Percentiles rank a stretch among this genome's conserved stretches.
phyloP scores from a whole-genome alignment of 1,140 invertebrate species.

The Microplitis demolitor region DNA sequence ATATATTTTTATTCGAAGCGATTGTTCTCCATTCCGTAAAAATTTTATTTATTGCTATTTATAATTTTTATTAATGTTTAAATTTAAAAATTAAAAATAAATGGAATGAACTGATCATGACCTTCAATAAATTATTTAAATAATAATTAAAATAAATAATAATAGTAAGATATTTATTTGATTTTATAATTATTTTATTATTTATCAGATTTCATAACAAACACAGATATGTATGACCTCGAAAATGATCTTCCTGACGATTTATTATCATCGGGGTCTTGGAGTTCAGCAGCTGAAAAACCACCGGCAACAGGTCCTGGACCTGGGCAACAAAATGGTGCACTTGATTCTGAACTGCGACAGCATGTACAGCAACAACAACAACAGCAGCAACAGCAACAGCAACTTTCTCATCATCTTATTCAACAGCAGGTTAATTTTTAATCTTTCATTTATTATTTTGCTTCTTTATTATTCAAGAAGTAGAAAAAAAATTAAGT shows the following conservation, averaged over 20 bases:
- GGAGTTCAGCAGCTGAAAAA: constrained; percentile 70
- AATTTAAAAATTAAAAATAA: neutral
- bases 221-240: constrained; percentile 82
- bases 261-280: constrained; percentile 74
- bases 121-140: neutral
- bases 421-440: constrained; percentile 64
- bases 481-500: too few species aligned
- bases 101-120: neutral
- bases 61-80: neutral
- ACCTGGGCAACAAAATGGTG: constrained; percentile 75
- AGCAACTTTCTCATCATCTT: constrained; percentile 70
- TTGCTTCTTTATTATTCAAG: too few species aligned
- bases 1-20: neutral
- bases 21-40: neutral
- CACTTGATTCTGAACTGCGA: constrained; percentile 63
- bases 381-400: constrained; percentile 60
- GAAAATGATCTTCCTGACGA: constrained; percentile 94
- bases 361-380: constrained; percentile 60
- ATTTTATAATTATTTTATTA: constrained; percentile 24
- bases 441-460: neutral
- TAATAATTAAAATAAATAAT: neutral
- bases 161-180: neutral
- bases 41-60: constrained; percentile 6
- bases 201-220: constrained; percentile 66
- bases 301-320: constrained; percentile 78